These are phyloP conservation scores for Arvicola amphibius DNA, from an alignment of 2,797 vertebrate species.

Conservation along the genomic window DNA sequence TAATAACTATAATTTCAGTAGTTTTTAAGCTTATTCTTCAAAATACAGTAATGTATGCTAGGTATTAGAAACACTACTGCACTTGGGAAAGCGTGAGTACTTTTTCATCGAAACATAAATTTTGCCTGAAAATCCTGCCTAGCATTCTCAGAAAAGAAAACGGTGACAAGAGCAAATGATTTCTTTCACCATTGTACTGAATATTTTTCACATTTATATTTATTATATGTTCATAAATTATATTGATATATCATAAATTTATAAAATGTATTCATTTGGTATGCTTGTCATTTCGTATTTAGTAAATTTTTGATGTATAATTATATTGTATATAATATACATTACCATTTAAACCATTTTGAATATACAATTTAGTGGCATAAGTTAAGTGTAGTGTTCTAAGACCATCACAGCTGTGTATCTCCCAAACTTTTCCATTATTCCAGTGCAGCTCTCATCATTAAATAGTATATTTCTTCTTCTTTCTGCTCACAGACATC, in stretches of 20 bases:
- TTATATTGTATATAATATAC: neutral
- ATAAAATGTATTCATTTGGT: neutral
- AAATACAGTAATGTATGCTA: neutral
- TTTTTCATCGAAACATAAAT: neutral
- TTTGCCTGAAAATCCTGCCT: neutral
- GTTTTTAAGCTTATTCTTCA: neutral
- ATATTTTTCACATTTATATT: neutral
- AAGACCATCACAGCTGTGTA: neutral
- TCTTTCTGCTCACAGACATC: neutral
- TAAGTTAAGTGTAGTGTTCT: conserved; percentile 9
- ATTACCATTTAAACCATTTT: neutral
- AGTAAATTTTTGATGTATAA: neutral
- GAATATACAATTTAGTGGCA: neutral
- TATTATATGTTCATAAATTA: neutral
- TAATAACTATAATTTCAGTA: neutral
- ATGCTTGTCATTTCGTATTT: neutral
- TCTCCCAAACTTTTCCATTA: neutral
- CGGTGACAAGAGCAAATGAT: neutral
- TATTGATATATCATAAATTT: no score
- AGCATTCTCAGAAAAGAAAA: neutral
- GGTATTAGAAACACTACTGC: neutral
- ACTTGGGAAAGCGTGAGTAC: neutral
- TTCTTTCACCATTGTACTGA: neutral
- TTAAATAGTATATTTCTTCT: neutral
- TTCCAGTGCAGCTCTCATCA: neutral